Base-by-base conservation (phyloP, 2,797 vertebrate genomes). In the Loris lydekkerianus region DNA sequence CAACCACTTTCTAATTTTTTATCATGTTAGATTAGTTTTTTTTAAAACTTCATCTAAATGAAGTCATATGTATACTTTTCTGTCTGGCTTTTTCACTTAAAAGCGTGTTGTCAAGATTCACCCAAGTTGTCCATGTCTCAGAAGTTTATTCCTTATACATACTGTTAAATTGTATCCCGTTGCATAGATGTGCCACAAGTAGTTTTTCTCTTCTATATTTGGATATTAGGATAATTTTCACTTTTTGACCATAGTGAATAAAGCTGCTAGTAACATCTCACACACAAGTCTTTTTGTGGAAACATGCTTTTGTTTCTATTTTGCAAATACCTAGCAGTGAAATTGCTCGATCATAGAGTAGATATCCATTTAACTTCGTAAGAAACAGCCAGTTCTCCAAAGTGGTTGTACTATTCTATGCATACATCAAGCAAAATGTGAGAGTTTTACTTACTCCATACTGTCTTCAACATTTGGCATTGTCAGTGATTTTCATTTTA, bases 1-100 rank as follows among this genome's bases (percentile, higher is more conserved):
- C 43, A 75, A 86, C 31, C 2, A 13, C 8, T 94, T 94, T 34
- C 69, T 91, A 88, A 58, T 89, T 82, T 92, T 92, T 96, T 77
- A 49, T 94, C 31, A 60, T 49, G 40, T 70, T 49, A 82, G 18
- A 63, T 85, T 31, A n/a, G 60, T 72, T 89, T 84, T 70, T 83
- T 87, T 94, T 83, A 65, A 91, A 76, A 93, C n/a, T 63, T 91
- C 15, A 80, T 43, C 40, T 60, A 77, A 81, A 82, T 77, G 37
- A 27, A 85, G 9, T 77, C 46, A 81, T 76, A 69, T 61, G 8
- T 34, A 53, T 23, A 86, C 14, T 82, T 90, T 83, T 17, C 29
- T 93, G 37, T 82, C 58, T 77, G 56, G 27, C 53, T 86, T 96
- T 83, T 69, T 72, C 29, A 78, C 56, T 86, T 95, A 73, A 31